These are phyloP conservation scores for Scomber colias DNA, from an alignment of 2,113 vertebrate species.

Conservation along the genomic window DNA sequence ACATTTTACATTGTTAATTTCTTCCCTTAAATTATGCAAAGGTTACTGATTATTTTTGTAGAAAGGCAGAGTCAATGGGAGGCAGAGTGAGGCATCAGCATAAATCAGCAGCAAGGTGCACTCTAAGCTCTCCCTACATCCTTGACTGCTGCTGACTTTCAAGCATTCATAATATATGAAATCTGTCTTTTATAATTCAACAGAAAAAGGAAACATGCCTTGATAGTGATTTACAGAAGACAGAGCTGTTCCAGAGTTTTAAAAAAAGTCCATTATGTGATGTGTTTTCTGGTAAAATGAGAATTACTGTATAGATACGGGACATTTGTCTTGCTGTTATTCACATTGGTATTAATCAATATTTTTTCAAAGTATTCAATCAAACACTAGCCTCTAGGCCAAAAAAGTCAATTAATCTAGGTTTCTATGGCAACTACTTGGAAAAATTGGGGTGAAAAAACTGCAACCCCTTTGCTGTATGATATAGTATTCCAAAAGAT, in stretches of 20 bases:
- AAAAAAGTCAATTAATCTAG: slow-evolving; percentile 42
- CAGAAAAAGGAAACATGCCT: slow-evolving; percentile 64
- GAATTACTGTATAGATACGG: slow-evolving; percentile 10
- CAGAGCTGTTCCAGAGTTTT: background rate
- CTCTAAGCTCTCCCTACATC: slow-evolving; percentile 58
- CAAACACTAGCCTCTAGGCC: slow-evolving; percentile 9
- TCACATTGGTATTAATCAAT: slow-evolving; percentile 22
- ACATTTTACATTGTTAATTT: slow-evolving; percentile 31
- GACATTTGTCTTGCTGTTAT: slow-evolving; percentile 27
- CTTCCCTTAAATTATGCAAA: slow-evolving; percentile 40
- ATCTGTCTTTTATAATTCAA: slow-evolving; percentile 79
- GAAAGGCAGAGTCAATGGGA: slow-evolving; percentile 36
- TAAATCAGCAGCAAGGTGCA: slow-evolving; percentile 53
- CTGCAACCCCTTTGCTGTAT: background rate
- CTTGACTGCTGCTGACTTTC: slow-evolving; percentile 71
- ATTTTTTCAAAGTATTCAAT: slow-evolving; percentile 37
- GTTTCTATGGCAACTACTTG: slow-evolving; percentile 63
- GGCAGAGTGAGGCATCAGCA: slow-evolving; percentile 48
- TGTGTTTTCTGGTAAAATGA: slow-evolving; percentile 27
- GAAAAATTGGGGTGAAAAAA: slow-evolving; percentile 22
- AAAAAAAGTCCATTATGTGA: slow-evolving; percentile 40
- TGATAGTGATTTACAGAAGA: slow-evolving; percentile 66
- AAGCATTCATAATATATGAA: slow-evolving; percentile 79
- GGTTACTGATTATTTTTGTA: slow-evolving; percentile 35
- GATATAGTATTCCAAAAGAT: slow-evolving; percentile 55